A percentile compares a stretch with the other conserved stretches of the same genome.
Conservation (phyloP, 2,888 invertebrate species). For the Sphinx pinastri region DNA sequence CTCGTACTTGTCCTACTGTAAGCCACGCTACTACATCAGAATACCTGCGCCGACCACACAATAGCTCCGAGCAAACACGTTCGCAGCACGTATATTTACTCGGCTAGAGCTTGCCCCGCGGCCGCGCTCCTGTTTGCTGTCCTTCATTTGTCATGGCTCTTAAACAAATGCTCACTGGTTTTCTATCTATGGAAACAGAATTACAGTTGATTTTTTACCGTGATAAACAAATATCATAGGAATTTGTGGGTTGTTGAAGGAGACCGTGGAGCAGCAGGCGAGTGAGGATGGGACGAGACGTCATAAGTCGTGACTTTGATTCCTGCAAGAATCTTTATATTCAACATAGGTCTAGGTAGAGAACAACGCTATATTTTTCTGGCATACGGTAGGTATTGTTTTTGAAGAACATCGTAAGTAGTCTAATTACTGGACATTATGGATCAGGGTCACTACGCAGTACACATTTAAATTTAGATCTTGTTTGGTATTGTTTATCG, state of each 20-base stretch:
- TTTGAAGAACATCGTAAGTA: too few relatives aligned
- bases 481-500: too few relatives aligned
- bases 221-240: neutral
- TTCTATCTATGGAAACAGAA: conserved; percentile 18
- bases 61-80: conserved; percentile 27
- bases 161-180: conserved; percentile 15
- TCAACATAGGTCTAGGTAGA: too few relatives aligned
- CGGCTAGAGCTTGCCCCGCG: conserved; percentile 21
- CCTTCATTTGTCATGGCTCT: conserved; percentile 21
- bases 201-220: neutral
- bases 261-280: too few relatives aligned
- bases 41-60: conserved; percentile 23
- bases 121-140: conserved; percentile 25
- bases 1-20: neutral
- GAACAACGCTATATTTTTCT: too few relatives aligned
- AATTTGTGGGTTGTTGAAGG: neutral
- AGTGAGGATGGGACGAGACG: too few relatives aligned
- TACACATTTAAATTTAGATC: too few relatives aligned
- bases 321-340: too few relatives aligned
- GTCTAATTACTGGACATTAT: too few relatives aligned
- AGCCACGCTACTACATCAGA: neutral
- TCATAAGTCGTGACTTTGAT: too few relatives aligned
- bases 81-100: conserved; percentile 27
- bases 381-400: too few relatives aligned
- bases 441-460: too few relatives aligned